These are phyloP conservation scores for Marronus borbonicus DNA, from an alignment of 2,888 invertebrate species.

Conservation along the genomic window DNA sequence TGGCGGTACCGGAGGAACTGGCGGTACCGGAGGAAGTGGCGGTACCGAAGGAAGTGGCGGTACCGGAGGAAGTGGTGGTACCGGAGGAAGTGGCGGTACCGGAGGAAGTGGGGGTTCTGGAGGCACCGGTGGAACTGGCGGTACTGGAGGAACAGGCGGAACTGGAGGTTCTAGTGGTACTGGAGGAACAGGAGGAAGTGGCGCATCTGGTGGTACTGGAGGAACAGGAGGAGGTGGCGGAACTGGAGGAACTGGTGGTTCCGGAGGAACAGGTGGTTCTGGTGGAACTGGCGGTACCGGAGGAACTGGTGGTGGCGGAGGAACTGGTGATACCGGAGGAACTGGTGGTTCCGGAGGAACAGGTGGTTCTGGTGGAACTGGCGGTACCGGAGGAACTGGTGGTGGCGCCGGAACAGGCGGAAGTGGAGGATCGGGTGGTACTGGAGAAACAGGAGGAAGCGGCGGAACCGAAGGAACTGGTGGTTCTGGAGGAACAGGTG, in stretches of 20 bases:
- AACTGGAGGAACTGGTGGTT: conserved; percentile 22
- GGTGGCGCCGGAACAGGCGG: background rate
- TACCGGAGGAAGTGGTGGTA: conserved; percentile 49
- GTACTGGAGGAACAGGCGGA: conserved; percentile 23
- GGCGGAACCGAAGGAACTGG: background rate
- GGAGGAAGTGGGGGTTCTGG: conserved; percentile 49
- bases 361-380: conserved; percentile 43
- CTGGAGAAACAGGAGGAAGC: too few relatives aligned
- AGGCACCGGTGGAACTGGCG: conserved; percentile 17
- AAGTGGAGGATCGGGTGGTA: too few relatives aligned
- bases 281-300: background rate
- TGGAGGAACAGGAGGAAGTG: conserved; percentile 33
- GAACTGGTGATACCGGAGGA: conserved; percentile 41
- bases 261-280: background rate
- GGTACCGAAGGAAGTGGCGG: conserved; percentile 51
- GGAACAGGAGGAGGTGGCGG: conserved; percentile 27
- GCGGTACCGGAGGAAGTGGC: background rate
- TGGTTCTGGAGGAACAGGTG: conserved; percentile 23
- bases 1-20: conserved; percentile 52
- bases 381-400: background rate
- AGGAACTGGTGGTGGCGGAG: background rate
- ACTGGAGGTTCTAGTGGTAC: conserved; percentile 23
- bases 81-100: conserved; percentile 46
- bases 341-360: conserved; percentile 44
- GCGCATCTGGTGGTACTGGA: conserved; percentile 8